Evolutionary conservation across 1,140 invertebrate genomes (phyloP).

Genomic region (Ceratoteleas bidentatus): DNA sequence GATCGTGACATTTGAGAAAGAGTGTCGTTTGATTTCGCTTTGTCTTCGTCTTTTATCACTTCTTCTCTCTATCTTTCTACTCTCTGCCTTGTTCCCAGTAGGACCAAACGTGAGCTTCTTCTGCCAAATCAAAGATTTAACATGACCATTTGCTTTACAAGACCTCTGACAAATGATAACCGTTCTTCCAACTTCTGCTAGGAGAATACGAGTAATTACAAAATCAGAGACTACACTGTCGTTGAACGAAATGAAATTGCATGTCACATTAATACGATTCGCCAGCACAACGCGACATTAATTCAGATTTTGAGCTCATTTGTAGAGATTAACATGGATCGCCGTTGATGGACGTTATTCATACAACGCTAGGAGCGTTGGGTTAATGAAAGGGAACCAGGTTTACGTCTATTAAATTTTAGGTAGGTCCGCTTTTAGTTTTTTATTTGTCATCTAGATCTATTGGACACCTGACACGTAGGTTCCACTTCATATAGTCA

Average conservation of each 20-base stretch:
- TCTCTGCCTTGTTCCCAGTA: too few relatives aligned
- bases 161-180: constrained; percentile 22
- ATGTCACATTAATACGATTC: constrained; percentile 52
- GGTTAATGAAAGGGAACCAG: too few relatives aligned
- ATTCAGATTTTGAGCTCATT: constrained; percentile 37
- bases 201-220: constrained; percentile 54
- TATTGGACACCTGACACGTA: too few relatives aligned
- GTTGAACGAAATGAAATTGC: constrained; percentile 48
- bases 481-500: too few relatives aligned
- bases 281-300: constrained; percentile 49
- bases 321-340: constrained; percentile 28
- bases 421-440: too few relatives aligned
- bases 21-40: constrained; percentile 65
- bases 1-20: constrained; percentile 17
- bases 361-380: background rate
- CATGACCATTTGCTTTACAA: constrained; percentile 51
- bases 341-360: background rate
- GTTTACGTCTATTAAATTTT: too few relatives aligned
- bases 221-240: constrained; percentile 34
- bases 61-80: too few relatives aligned
- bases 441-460: too few relatives aligned
- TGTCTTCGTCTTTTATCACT: constrained; percentile 6
- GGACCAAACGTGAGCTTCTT: too few relatives aligned
- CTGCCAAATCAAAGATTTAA: too few relatives aligned
- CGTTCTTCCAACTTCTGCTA: constrained; percentile 20